These are phyloP conservation scores for Lasius platythorax DNA, from an alignment of 2,888 invertebrate species.

Conservation along the genomic window DNA sequence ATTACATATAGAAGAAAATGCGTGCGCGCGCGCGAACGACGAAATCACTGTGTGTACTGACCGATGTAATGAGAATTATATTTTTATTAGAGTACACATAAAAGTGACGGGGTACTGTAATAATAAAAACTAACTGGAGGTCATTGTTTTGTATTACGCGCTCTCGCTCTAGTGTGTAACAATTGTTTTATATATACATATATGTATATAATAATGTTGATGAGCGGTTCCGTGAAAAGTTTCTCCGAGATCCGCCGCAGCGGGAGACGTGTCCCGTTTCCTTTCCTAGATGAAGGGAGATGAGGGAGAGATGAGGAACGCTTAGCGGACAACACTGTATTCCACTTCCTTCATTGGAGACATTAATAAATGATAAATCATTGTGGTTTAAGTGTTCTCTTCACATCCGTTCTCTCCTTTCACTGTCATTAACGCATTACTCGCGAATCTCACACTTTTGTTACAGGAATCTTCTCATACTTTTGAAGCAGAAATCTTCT, in stretches of 20 bases:
- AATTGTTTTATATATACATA: constrained; percentile 73
- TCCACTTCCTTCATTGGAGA: constrained; percentile 68
- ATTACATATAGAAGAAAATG: constrained; percentile 62
- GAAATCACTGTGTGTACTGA: constrained; percentile 64
- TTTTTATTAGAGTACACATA: constrained; percentile 81
- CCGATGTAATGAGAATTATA: constrained; percentile 78
- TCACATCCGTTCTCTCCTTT: background rate
- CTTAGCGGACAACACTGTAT: constrained; percentile 66
- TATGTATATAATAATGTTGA: constrained; percentile 45
- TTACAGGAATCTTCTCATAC: background rate
- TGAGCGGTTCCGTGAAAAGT: constrained; percentile 26
- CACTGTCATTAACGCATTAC: background rate
- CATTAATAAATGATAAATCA: constrained; percentile 74
- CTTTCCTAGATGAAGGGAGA: constrained; percentile 26
- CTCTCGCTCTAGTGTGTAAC: constrained; percentile 67
- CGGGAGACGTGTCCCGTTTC: constrained; percentile 19
- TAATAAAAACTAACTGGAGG: constrained; percentile 65
- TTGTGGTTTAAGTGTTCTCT: constrained; percentile 61
- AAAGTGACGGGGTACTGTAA: constrained; percentile 68
- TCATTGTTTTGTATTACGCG: constrained; percentile 75
- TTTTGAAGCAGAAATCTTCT: background rate
- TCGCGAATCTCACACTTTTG: background rate
- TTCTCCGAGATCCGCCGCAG: background rate
- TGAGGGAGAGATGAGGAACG: constrained; percentile 41
- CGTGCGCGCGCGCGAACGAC: constrained; percentile 53